Conservation (phyloP, 2,797 vertebrate genomes). For the Allobates femoralis region DNA sequence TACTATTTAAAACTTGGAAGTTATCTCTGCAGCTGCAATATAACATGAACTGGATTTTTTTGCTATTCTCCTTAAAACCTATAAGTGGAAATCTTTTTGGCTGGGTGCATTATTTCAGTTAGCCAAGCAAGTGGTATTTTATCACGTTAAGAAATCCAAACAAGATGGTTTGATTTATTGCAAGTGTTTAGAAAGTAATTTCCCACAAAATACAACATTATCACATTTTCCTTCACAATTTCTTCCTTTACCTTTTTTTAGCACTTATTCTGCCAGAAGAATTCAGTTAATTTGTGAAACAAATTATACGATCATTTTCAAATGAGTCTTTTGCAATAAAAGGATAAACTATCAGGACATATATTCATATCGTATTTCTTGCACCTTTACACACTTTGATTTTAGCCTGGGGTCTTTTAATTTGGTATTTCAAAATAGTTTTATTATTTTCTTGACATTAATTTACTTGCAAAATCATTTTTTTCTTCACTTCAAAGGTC, state of each 20-base stretch:
- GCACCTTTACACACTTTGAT: slow-evolving; percentile 12
- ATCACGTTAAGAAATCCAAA: slow-evolving; percentile 19
- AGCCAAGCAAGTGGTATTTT: slow-evolving; percentile 27
- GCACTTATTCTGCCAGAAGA: background rate
- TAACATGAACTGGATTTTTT: background rate
- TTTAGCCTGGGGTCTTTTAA: slow-evolving; percentile 11
- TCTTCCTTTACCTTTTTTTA: slow-evolving; percentile 1
- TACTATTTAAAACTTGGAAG: background rate
- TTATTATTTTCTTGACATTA: slow-evolving; percentile 29
- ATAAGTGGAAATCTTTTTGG: background rate
- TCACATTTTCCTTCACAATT: slow-evolving; percentile 6
- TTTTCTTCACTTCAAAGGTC: background rate
- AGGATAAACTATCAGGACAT: slow-evolving; percentile 3
- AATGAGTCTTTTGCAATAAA: slow-evolving; percentile 31
- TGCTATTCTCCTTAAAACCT: slow-evolving; percentile 8
- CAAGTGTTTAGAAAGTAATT: slow-evolving; percentile 20
- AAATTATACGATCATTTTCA: slow-evolving; percentile 28
- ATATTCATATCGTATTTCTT: background rate
- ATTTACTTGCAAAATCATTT: background rate
- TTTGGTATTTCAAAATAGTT: slow-evolving; percentile 32
- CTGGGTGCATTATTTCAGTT: background rate
- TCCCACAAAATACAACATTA: slow-evolving; percentile 30
- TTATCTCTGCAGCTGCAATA: too few species aligned
- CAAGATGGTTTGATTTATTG: slow-evolving; percentile 37
- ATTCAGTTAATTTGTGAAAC: slow-evolving; percentile 32